A percentile compares a stretch with the other conserved stretches of the same genome.
phyloP scores from a whole-genome alignment of 2,797 vertebrate species.

The Columba guinea region DNA sequence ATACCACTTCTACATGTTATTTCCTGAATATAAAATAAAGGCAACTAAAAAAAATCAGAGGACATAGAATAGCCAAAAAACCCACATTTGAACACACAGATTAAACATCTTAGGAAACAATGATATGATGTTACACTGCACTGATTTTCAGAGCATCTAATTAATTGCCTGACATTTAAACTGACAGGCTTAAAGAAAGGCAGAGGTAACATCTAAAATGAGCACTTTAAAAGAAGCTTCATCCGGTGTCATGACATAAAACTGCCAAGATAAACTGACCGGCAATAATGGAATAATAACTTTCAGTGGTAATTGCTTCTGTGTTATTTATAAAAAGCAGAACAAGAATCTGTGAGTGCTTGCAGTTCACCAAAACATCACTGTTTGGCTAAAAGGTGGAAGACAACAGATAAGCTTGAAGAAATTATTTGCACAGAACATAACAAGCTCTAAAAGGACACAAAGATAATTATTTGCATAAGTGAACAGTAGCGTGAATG shows the following conservation, averaged over 20 bases:
- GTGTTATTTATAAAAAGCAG: background rate
- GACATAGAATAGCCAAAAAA: rapidly evolving
- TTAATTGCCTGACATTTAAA: background rate
- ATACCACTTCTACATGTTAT: background rate
- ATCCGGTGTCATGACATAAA: background rate
- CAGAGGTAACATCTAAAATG: background rate
- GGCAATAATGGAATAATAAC: background rate
- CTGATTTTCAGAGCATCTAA: background rate
- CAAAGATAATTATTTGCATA: background rate
- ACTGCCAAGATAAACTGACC: background rate
- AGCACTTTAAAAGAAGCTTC: background rate
- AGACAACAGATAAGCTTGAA: background rate
- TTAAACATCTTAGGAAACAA: background rate
- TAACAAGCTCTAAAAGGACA: background rate
- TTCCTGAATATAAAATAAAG: background rate
- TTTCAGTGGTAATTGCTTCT: background rate
- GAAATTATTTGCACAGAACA: background rate
- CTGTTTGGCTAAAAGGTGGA: background rate
- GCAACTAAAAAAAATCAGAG: background rate
- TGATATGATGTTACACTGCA: background rate
- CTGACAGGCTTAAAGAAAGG: background rate
- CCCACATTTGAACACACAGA: background rate
- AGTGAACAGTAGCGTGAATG: background rate
- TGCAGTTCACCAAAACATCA: background rate
- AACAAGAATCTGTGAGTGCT: background rate